Conservation (phyloP, 2,797 vertebrate genomes). For the Bryconaethiops microstoma region DNA sequence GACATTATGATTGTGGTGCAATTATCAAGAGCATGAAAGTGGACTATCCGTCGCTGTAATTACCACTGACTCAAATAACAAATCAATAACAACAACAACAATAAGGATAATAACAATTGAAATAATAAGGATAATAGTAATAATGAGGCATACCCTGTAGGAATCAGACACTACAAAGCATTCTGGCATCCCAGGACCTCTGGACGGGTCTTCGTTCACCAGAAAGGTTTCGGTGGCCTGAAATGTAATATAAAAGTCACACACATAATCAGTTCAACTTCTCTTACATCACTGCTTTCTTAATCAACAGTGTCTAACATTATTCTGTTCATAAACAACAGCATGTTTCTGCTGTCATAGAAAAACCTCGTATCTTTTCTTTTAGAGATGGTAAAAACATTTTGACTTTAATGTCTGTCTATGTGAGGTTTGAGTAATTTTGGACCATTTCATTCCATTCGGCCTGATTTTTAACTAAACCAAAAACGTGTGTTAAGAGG, state of each 20-base stretch:
- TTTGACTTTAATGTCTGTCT: not conserved
- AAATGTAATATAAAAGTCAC: slow-evolving; percentile 75
- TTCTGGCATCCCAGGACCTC: slow-evolving; percentile 84
- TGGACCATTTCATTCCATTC: not conserved
- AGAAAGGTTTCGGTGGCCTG: slow-evolving; percentile 84
- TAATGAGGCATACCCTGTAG: slow-evolving; percentile 80
- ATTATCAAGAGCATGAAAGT: slow-evolving; percentile 78
- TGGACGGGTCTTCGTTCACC: slow-evolving; percentile 83
- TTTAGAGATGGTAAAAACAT: not conserved
- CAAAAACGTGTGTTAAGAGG: not conserved
- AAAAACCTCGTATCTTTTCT: not conserved
- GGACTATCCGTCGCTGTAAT: slow-evolving; percentile 74
- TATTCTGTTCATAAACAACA: not conserved
- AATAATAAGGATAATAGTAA: slow-evolving; percentile 65
- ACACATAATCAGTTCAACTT: slow-evolving; percentile 52
- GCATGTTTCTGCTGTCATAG: not conserved
- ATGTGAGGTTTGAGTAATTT: not conserved
- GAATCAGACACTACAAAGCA: slow-evolving; percentile 86
- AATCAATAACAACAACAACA: slow-evolving; percentile 68
- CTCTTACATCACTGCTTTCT: not conserved
- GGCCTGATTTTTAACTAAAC: not conserved
- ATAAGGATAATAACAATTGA: slow-evolving; percentile 63
- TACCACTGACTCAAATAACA: slow-evolving; percentile 74
- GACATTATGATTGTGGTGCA: slow-evolving; percentile 81
- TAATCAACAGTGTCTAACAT: slow-evolving; percentile 1